Conservation (phyloP, 2,888 invertebrate genomes). For the Smittia aterrima region DNA sequence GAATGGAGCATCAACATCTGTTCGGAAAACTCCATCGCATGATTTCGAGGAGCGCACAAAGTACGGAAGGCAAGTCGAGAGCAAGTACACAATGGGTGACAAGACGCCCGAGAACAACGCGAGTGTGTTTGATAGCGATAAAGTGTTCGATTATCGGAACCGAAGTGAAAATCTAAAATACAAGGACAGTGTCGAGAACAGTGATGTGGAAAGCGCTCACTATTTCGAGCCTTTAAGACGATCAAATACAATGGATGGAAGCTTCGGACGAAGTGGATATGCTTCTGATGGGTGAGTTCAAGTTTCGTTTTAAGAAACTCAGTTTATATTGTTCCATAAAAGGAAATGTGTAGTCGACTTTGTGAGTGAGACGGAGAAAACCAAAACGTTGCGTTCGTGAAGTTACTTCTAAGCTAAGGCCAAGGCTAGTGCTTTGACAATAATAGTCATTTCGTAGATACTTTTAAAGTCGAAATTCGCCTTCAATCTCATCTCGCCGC, state of each 20-base stretch:
- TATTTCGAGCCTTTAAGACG: conserved; percentile 45
- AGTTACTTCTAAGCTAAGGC: conserved; percentile 24
- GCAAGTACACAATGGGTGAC: conserved; percentile 45
- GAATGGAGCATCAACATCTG: conserved; percentile 44
- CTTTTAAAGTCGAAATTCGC: conserved; percentile 13
- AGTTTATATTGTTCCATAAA: conserved; percentile 36
- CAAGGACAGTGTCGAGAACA: conserved; percentile 35
- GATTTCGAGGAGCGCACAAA: conserved; percentile 52
- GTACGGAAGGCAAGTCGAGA: conserved; percentile 49
- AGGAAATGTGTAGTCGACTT: conserved; percentile 33
- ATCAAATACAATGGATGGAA: conserved; percentile 47
- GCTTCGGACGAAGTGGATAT: conserved; percentile 45
- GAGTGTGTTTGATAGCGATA: conserved; percentile 40
- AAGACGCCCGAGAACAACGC: conserved; percentile 42
- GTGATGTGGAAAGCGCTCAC: conserved; percentile 13
- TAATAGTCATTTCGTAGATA: conserved; percentile 14
- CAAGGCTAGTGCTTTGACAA: conserved; percentile 30
- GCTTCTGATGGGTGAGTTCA: conserved; percentile 38
- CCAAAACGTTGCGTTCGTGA: background rate
- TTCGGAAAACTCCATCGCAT: conserved; percentile 49
- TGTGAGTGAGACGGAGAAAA: background rate
- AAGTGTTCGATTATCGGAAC: conserved; percentile 31
- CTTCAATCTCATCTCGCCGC: background rate
- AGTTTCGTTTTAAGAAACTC: background rate
- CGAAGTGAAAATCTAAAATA: conserved; percentile 32